phyloP scores from a whole-genome alignment of 2,888 invertebrate species.

The Tineola bisselliella region DNA sequence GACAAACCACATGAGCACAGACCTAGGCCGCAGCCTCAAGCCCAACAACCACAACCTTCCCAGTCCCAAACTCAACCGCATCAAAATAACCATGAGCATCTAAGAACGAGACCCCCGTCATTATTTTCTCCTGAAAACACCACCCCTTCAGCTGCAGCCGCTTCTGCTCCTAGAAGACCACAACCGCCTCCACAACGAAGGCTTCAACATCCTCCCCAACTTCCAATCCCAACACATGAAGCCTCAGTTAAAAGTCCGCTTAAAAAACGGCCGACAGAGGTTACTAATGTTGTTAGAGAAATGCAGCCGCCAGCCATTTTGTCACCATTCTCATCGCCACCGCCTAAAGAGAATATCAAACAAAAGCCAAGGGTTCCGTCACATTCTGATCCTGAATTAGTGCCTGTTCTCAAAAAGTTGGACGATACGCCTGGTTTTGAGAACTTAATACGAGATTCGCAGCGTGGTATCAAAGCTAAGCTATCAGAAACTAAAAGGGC shows the following conservation, averaged over 20 bases:
- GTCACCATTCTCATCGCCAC: constrained; percentile 63
- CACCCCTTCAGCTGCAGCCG: constrained; percentile 56
- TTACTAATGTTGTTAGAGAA: constrained; percentile 41
- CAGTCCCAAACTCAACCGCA: constrained; percentile 26
- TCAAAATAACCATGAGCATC: constrained; percentile 24
- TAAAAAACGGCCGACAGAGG: constrained; percentile 41
- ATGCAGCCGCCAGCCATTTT: constrained; percentile 52
- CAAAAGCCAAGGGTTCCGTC: constrained; percentile 46
- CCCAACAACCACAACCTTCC: constrained; percentile 25
- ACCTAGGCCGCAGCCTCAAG: constrained; percentile 38
- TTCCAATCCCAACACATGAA: background rate
- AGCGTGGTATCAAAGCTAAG: constrained; percentile 42
- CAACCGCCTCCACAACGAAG: background rate
- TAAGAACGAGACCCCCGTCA: constrained; percentile 65
- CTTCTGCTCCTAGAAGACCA: constrained; percentile 22
- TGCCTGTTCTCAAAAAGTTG: constrained; percentile 71
- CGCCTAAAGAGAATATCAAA: constrained; percentile 34
- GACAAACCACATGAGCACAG: constrained; percentile 30
- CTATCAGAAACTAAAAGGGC: constrained; percentile 22
- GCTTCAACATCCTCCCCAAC: background rate
- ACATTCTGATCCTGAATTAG: constrained; percentile 68
- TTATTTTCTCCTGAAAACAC: constrained; percentile 74
- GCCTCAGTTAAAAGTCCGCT: constrained; percentile 24
- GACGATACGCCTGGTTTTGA: constrained; percentile 72
- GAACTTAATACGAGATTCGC: constrained; percentile 66